Percentiles rank a stretch among this genome's conserved stretches.
Evolutionary conservation across 2,797 vertebrate species (phyloP).

Genomic region (Manis javanica): DNA sequence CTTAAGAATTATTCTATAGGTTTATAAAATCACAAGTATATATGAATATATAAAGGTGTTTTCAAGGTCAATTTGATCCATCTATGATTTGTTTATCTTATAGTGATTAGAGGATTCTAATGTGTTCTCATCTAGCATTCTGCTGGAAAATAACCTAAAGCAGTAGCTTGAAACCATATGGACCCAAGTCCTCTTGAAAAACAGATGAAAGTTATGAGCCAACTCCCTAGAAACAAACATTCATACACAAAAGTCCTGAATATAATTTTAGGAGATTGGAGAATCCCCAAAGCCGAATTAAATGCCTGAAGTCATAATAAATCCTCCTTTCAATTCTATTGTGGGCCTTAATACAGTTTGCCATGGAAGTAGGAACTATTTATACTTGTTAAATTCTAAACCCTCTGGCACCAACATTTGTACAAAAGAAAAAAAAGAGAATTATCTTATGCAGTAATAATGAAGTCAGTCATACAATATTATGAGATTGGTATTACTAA

Average conservation of each 20-base stretch:
- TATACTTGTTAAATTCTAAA: slow-evolving; percentile 1
- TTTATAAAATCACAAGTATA: background rate
- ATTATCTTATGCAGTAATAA: background rate
- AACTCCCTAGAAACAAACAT: background rate
- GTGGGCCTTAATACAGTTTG: background rate
- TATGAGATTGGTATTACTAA: too few species aligned
- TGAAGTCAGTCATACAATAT: background rate
- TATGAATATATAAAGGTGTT: background rate
- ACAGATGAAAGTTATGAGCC: background rate
- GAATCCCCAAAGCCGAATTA: background rate
- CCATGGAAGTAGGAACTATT: background rate
- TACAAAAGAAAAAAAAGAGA: background rate
- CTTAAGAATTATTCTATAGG: background rate
- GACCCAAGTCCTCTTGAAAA: background rate
- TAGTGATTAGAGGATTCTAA: background rate
- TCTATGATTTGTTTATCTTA: background rate
- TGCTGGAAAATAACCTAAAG: background rate
- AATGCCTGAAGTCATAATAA: background rate
- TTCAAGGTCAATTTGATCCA: background rate
- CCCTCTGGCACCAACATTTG: background rate
- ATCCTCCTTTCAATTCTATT: background rate
- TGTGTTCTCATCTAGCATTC: background rate
- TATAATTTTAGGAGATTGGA: background rate
- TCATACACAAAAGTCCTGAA: background rate
- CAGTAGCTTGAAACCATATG: background rate